These are phyloP conservation scores for Echeneis naucrates DNA, from an alignment of 2,797 vertebrate genomes.

Conservation along the genomic window DNA sequence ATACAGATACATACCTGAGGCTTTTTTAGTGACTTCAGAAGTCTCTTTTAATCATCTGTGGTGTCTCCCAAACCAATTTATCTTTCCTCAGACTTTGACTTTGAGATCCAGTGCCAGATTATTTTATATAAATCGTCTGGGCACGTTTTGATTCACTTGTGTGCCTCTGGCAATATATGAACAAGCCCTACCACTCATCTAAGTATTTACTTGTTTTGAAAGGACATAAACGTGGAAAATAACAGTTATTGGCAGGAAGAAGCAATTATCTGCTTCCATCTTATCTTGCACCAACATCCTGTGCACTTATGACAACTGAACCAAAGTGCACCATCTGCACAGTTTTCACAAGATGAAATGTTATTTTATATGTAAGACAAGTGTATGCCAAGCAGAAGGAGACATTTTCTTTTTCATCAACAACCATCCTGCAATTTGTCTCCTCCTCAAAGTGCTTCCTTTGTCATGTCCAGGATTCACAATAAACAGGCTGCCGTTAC, in stretches of 20 bases:
- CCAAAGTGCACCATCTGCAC: neutral
- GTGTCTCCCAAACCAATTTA: slow-evolving; percentile 26
- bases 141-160: slow-evolving; percentile 1
- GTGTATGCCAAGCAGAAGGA: too few species aligned
- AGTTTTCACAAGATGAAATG: neutral
- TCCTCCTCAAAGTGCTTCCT: slow-evolving; percentile 34
- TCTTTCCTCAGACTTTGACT: slow-evolving; percentile 38
- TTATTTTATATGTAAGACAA: too few species aligned
- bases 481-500: slow-evolving; percentile 15
- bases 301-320: slow-evolving; percentile 12
- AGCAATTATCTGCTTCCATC: slow-evolving; percentile 23
- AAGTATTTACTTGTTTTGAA: neutral
- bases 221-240: neutral
- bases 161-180: neutral
- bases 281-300: slow-evolving; percentile 30
- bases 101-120: slow-evolving; percentile 21
- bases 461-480: slow-evolving; percentile 28
- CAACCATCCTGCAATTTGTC: slow-evolving; percentile 10
- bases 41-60: slow-evolving; percentile 50
- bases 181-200: neutral
- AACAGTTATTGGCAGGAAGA: slow-evolving; percentile 15
- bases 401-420: slow-evolving; percentile 22
- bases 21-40: slow-evolving; percentile 31
- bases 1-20: slow-evolving; percentile 52
- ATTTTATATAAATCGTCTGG: slow-evolving; percentile 2